Evolutionary conservation across 2,113 vertebrate genomes (phyloP).

Genomic region (Actenoides hombroni): DNA sequence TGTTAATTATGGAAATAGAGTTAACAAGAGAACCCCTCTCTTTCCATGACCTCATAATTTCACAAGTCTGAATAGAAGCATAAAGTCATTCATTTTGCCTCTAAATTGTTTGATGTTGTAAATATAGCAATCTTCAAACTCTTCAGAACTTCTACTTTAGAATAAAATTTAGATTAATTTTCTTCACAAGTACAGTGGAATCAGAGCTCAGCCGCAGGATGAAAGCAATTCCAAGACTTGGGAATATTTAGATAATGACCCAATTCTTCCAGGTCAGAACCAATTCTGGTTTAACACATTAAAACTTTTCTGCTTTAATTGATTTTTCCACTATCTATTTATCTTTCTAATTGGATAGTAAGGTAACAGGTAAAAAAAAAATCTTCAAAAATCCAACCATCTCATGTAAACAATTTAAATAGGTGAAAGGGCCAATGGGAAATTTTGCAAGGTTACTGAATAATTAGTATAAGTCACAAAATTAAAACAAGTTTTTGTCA

Average conservation of each 20-base stretch:
- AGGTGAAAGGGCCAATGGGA: background rate
- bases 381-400: background rate
- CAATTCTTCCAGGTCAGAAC: slow-evolving; percentile 57
- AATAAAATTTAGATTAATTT: slow-evolving; percentile 35
- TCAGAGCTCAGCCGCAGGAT: background rate
- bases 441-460: background rate
- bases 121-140: slow-evolving; percentile 28
- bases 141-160: slow-evolving; percentile 7
- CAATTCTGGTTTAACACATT: slow-evolving; percentile 43
- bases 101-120: slow-evolving; percentile 48
- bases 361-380: background rate
- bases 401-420: slow-evolving; percentile 17
- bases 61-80: background rate
- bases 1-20: slow-evolving; percentile 54
- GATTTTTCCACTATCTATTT: slow-evolving; percentile 60
- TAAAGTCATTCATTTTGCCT: slow-evolving; percentile 4
- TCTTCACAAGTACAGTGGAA: slow-evolving; percentile 20
- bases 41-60: slow-evolving; percentile 41
- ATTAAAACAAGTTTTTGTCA: background rate
- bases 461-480: slow-evolving; percentile 19
- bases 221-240: slow-evolving; percentile 45
- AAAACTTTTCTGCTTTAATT: slow-evolving; percentile 60
- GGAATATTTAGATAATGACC: slow-evolving; percentile 46
- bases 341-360: slow-evolving; percentile 59
- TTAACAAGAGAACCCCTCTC: slow-evolving; percentile 30